Conservation (phyloP, 1,140 invertebrate genomes). For the Drosophila nebulosa region DNA sequence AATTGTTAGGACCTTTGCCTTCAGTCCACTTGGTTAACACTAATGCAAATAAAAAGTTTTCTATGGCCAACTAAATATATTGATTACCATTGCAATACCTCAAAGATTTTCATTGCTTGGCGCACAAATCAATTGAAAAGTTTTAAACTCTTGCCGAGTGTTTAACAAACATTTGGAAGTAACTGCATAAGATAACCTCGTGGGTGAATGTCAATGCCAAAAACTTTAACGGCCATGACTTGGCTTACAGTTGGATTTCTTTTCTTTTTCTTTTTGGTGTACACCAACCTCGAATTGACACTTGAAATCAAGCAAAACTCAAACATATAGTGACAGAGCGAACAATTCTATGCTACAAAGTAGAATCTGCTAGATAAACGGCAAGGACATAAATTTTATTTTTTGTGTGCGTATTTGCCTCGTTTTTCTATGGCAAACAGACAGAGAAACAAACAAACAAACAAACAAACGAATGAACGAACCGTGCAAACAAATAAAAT, state of each 20-base stretch:
- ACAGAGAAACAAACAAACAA: background rate
- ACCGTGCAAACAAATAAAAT: conserved; percentile 64
- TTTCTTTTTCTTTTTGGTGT: conserved; percentile 5
- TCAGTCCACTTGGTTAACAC: background rate
- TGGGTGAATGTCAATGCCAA: background rate
- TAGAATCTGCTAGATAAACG: conserved; percentile 16
- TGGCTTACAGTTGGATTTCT: background rate
- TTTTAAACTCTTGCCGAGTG: background rate
- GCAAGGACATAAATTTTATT: conserved; percentile 58
- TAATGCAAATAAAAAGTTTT: background rate
- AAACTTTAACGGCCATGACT: background rate
- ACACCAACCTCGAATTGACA: conserved; percentile 29
- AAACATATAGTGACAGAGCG: conserved; percentile 28
- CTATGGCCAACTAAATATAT: background rate
- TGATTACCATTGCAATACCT: background rate
- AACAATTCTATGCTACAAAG: conserved; percentile 24
- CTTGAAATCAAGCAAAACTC: conserved; percentile 32
- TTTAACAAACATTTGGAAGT: background rate
- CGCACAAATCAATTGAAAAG: background rate
- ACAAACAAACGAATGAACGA: conserved; percentile 42
- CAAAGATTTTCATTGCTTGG: background rate
- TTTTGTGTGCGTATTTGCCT: conserved; percentile 9
- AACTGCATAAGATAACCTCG: background rate
- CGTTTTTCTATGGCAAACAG: background rate
- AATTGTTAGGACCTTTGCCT: too few relatives aligned